Evolutionary conservation across 2,888 invertebrate genomes (phyloP), one percentile per base, ranked within the genome.

Genomic region (Urechis unicinctus): DNA sequence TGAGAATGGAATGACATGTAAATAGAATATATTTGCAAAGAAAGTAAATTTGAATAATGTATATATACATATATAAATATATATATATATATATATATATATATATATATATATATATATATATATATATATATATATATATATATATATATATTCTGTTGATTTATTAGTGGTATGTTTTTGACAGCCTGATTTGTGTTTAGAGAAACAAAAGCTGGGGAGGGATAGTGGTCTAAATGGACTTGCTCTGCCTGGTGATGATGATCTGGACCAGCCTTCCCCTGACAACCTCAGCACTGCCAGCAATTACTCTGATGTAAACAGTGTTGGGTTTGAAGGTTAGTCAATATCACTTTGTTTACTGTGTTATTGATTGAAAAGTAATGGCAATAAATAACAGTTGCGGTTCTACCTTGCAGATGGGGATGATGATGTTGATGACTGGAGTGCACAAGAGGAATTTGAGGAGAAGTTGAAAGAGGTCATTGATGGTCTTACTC

Each of bases 401-500:
- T n/a, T n/a, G n/a, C n/a, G n/a, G n/a, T 21, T 31, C 25, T 2
- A 22, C 21, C 26, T 26, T 26, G 3, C 45, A 24, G 43, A 42
- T 50, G 42, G 42, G 5, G 36, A 42, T 6, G 59, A 56, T 45
- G 80, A 82, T 56, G 80, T 82, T 30, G 85, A 85, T 59, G 86
- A 86, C 59, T 69, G 81, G 21, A 78, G 80, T 2, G 82, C 83
- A 76, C 88, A 88, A 64, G 88, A 89, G 65, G 79, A 82, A 4
- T 86, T 89, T 63, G 94, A 95, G 78, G 92, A 93, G 68, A 91
- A 91, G 75, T 82, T 96, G 29, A 82, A 85, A 30, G 91, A 92
- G 72, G 85, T 88, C 1, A 85, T 96, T 52, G 96, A 97, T 72
- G 88, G 88, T 26, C 82, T 92, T 43, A 85, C 86, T n/a, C 89